A percentile compares a stretch with the other conserved stretches of the same genome.
Evolutionary conservation across 1,140 invertebrate genomes (phyloP).

Genomic region (Hyphantria cunea): DNA sequence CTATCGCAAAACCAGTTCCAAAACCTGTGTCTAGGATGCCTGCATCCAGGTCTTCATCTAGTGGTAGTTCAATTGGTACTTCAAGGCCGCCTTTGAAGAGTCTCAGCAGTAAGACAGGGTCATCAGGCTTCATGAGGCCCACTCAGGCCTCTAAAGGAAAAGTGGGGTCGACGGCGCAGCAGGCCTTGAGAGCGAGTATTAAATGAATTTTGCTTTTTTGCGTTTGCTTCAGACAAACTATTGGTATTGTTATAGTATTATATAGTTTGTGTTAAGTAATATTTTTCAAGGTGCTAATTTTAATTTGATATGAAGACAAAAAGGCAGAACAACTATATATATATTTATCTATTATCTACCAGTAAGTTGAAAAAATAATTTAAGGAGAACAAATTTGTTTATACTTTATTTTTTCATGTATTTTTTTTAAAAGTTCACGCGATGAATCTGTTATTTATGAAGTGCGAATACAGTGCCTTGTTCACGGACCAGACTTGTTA

Average conservation of each 20-base stretch:
- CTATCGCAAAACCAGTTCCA: constrained; percentile 62
- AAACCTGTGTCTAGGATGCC: constrained; percentile 80
- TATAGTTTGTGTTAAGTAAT: constrained; percentile 6
- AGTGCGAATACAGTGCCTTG: constrained; percentile 24
- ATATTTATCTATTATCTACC: constrained; percentile 10
- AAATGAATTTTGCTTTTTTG: constrained; percentile 41
- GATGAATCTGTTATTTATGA: not conserved
- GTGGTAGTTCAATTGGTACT: constrained; percentile 86
- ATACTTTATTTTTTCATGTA: not conserved
- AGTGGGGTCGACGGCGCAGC: constrained; percentile 50
- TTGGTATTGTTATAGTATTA: constrained; percentile 5
- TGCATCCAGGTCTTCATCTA: constrained; percentile 87
- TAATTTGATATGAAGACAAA: constrained; percentile 9
- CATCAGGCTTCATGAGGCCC: constrained; percentile 83
- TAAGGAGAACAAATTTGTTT: not conserved
- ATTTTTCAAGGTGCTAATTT: constrained; percentile 15
- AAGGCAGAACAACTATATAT: constrained; percentile 13
- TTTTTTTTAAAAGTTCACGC: not conserved
- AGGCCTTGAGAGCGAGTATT: constrained; percentile 48
- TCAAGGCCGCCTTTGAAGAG: constrained; percentile 63
- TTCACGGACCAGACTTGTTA: constrained; percentile 27
- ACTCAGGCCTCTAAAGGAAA: constrained; percentile 79
- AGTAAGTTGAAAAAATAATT: constrained; percentile 21
- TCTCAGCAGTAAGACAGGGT: constrained; percentile 62
- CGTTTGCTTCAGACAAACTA: no score